These are phyloP conservation scores for Dendronephthya gigantea DNA, from an alignment of 64 coral and sea anemone genomes.

Conservation along the genomic window DNA sequence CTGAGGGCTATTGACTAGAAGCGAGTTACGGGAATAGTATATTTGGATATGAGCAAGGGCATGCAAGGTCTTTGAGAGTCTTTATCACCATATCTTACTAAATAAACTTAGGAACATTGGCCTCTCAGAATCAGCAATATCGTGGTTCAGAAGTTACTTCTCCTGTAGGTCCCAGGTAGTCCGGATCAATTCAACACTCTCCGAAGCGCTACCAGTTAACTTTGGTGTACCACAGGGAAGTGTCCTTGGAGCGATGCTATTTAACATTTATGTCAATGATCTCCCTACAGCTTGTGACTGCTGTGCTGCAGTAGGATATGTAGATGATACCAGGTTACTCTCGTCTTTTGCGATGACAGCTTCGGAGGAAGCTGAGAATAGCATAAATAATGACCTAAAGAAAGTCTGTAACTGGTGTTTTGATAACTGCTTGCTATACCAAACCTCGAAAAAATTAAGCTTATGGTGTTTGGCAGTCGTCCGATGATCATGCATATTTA, in stretches of 20 bases:
- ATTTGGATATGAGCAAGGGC: too few species aligned
- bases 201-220: neutral
- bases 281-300: neutral
- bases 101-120: too few species aligned
- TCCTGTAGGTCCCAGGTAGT: neutral
- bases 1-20: too few species aligned
- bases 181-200: neutral
- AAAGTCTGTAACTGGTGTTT: neutral
- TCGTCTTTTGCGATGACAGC: neutral
- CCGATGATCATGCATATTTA: too few species aligned
- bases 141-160: too few species aligned
- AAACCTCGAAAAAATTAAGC: neutral
- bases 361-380: neutral
- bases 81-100: too few species aligned
- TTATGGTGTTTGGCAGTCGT: neutral
- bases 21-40: too few species aligned
- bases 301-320: neutral
- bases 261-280: neutral
- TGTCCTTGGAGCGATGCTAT: neutral
- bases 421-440: too few species aligned
- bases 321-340: neutral
- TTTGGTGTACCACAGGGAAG: neutral
- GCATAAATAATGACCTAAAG: neutral
- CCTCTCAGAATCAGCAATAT: too few species aligned
- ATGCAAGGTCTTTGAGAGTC: too few species aligned